Base-by-base conservation (phyloP, 2,113 vertebrate species). In the Equus przewalskii region DNA sequence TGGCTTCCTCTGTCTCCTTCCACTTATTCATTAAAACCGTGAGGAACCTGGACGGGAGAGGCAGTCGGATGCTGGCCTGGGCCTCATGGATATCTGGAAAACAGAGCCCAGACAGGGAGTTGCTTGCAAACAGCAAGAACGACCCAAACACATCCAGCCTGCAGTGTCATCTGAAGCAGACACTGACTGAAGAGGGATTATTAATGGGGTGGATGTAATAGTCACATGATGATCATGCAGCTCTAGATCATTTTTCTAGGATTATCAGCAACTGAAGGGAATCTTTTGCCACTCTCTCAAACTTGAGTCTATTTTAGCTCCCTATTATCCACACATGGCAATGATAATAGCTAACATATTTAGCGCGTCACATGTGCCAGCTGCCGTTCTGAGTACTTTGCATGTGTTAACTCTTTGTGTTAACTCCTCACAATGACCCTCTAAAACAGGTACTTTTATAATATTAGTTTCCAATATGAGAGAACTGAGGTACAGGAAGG, bases 1-100 rank as follows among this genome's bases (percentile, higher is more conserved):
- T 90, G 80, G 44, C 67, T 94, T 93, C 24, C 84, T 95, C 89
- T 86, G 7, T 91, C 94, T 97, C 56, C 70, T 92, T 96, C 75
- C 9, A 58, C 49, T 91, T 94, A 91, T 54, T 83, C 36, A 84
- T 76, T 81, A 65, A 90, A 98, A 81, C 24, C 22, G 7, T 56
- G 81, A 91, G 67, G 19, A 86, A 7, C 36, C 81, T 87, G 76
- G 49, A 36, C 19, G 44, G 64, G 33, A 85, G 67, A 94, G 13
- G 18, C 80, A 30, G 49, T 79, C 41, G 4, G 75, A 46, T 58
- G 70, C 58, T 87, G 79, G 33, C 46, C 62, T 58, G 19, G 46
- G 36, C 21, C 18, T 67, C 49, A 2, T 72, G 91, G 16, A 73
- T 65, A 82, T 64, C 72, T 82, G 72, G 81, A 46, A 86, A 78